A percentile compares a stretch with the other conserved stretches of the same genome.
Evolutionary conservation across 2,888 invertebrate genomes (phyloP).

Genomic region (Monoplex corrugatus): DNA sequence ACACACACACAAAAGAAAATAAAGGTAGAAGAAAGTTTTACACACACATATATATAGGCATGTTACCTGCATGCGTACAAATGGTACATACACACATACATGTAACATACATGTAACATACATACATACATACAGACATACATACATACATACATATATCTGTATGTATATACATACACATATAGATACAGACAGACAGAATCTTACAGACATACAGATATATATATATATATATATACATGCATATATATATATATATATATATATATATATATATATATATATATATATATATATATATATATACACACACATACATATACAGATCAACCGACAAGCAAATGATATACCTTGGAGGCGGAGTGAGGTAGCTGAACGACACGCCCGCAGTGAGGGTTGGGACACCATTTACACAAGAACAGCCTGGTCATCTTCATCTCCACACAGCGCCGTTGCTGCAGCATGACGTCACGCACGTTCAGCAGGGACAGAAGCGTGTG

Average conservation of each 20-base stretch:
- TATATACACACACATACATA: not conserved
- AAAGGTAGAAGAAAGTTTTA: too few species aligned
- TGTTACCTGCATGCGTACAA: too few species aligned
- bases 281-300: not conserved
- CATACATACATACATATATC: not conserved
- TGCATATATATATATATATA: not conserved
- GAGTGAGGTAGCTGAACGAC: constrained; percentile 34
- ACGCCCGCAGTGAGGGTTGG: constrained; percentile 57
- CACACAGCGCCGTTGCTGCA: constrained; percentile 39
- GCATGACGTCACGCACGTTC: constrained; percentile 50
- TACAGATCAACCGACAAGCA: not conserved
- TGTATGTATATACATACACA: not conserved
- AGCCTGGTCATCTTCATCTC: constrained; percentile 47
- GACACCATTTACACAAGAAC: constrained; percentile 57
- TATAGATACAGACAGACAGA: not conserved
- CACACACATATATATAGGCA: too few species aligned
- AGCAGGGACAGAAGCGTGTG: constrained; percentile 56
- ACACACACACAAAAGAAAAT: too few species aligned
- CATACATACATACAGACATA: not conserved
- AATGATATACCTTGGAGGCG: not conserved
- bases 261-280: not conserved
- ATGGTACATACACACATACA: too few species aligned
- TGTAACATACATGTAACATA: not conserved
- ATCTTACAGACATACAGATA: too few species aligned
- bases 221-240: too few species aligned